These are phyloP conservation scores for Columba guinea DNA, from an alignment of 2,797 vertebrate species.

Conservation along the genomic window DNA sequence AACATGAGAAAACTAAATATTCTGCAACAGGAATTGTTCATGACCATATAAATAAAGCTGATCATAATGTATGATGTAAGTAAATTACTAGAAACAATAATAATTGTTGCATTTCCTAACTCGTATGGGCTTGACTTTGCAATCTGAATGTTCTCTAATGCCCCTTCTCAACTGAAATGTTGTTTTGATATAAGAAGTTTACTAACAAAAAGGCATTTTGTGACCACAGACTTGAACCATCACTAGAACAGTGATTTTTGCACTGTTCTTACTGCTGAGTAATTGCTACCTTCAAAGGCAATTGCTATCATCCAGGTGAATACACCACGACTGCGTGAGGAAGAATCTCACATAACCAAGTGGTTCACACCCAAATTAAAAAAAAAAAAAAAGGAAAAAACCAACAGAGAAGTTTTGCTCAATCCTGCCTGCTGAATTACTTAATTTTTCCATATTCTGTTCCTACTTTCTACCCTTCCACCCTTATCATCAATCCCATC, in stretches of 20 bases:
- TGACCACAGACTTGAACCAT: neutral
- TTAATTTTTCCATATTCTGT: neutral
- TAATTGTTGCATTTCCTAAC: neutral
- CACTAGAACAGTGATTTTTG: neutral
- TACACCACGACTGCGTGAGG: neutral
- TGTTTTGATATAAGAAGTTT: neutral
- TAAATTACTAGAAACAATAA: neutral
- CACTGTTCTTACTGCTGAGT: neutral
- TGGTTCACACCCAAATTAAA: neutral
- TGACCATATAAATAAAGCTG: neutral
- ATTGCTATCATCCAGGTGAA: neutral
- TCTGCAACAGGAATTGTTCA: neutral
- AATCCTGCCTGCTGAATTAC: neutral
- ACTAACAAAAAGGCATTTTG: neutral
- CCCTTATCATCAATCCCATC: neutral
- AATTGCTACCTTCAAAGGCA: neutral
- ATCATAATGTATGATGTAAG: neutral
- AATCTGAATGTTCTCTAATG: neutral
- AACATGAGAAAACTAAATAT: neutral
- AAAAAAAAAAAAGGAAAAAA: rapidly evolving
- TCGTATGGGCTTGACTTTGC: neutral
- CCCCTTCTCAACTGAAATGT: neutral
- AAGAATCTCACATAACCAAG: neutral
- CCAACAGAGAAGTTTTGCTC: neutral
- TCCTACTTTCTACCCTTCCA: neutral